These are phyloP conservation scores for Chromis chromis DNA, from an alignment of 2,797 vertebrate genomes.

Conservation along the genomic window DNA sequence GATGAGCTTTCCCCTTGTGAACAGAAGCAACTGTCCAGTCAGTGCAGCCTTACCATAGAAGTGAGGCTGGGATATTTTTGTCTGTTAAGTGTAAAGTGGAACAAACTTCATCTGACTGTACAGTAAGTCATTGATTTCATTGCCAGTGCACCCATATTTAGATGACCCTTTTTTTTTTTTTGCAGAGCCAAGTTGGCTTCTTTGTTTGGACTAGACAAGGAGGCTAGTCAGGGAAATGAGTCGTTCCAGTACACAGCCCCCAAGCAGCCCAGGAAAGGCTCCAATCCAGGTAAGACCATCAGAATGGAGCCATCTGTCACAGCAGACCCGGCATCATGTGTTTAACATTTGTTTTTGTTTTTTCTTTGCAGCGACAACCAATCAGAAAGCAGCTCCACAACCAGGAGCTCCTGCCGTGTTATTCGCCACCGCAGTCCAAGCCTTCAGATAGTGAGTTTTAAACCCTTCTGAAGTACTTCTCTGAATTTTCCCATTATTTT, in stretches of 20 bases:
- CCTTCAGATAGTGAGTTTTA: slow-evolving; percentile 91
- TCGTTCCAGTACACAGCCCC: slow-evolving; percentile 97
- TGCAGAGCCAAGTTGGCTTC: slow-evolving; percentile 93
- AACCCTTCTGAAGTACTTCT: background rate
- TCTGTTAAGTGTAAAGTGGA: no score
- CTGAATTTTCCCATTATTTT: background rate
- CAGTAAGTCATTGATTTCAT: background rate
- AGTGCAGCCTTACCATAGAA: background rate
- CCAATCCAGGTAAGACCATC: slow-evolving; percentile 81
- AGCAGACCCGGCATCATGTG: background rate
- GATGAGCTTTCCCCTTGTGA: background rate
- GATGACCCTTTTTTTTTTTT: slow-evolving; percentile 1
- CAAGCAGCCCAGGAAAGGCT: slow-evolving; percentile 93
- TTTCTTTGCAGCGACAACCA: slow-evolving; percentile 53
- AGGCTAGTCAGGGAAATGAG: slow-evolving; percentile 88
- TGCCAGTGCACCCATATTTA: background rate
- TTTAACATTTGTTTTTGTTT: no score
- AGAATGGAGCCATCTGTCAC: background rate
- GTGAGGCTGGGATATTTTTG: background rate
- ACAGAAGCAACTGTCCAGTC: background rate
- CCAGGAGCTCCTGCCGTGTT: slow-evolving; percentile 84
- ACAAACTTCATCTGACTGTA: no score
- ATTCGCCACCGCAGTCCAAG: slow-evolving; percentile 89
- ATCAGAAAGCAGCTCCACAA: slow-evolving; percentile 80
- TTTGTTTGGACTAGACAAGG: slow-evolving; percentile 92